Conservation (phyloP, 2,797 vertebrate species). For the Etheostoma nigrum region DNA sequence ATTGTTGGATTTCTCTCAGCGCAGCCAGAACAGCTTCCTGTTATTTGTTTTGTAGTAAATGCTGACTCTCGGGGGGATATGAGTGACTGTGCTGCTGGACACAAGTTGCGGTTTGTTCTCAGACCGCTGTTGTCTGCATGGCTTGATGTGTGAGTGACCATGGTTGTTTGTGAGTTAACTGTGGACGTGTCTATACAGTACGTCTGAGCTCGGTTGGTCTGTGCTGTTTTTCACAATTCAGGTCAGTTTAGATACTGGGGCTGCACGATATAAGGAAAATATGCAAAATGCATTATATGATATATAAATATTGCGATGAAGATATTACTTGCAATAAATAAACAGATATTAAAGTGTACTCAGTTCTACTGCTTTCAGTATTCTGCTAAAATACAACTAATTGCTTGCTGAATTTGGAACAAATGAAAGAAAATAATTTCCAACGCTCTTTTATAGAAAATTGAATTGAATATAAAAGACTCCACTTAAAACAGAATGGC, state of each 20-base stretch:
- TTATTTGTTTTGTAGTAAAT: constrained; percentile 85
- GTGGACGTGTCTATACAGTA: not conserved
- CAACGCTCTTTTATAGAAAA: too few relatives aligned
- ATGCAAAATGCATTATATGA: too few relatives aligned
- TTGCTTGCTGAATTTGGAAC: too few relatives aligned
- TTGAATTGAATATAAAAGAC: too few relatives aligned
- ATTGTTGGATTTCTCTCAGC: constrained; percentile 71
- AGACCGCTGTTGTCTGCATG: constrained; percentile 31
- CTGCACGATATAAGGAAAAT: too few relatives aligned
- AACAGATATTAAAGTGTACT: too few relatives aligned
- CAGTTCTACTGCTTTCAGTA: too few relatives aligned
- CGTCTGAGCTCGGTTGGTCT: not conserved
- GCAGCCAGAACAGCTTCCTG: constrained; percentile 74
- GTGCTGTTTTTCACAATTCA: constrained; percentile 8
- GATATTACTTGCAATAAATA: too few relatives aligned
- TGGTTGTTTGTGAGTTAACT: not conserved
- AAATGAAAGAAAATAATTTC: too few relatives aligned
- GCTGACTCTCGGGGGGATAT: constrained; percentile 62
- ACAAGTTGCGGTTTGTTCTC: constrained; percentile 63
- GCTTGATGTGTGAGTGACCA: not conserved
- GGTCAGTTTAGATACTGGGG: not conserved
- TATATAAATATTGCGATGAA: too few relatives aligned
- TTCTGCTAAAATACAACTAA: too few relatives aligned
- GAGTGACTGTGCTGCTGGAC: constrained; percentile 54
- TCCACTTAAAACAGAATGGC: too few relatives aligned